Percentiles rank a stretch among this genome's conserved stretches.
Conservation (phyloP, 2,888 invertebrate species). For the Ennomos erosarius region DNA sequence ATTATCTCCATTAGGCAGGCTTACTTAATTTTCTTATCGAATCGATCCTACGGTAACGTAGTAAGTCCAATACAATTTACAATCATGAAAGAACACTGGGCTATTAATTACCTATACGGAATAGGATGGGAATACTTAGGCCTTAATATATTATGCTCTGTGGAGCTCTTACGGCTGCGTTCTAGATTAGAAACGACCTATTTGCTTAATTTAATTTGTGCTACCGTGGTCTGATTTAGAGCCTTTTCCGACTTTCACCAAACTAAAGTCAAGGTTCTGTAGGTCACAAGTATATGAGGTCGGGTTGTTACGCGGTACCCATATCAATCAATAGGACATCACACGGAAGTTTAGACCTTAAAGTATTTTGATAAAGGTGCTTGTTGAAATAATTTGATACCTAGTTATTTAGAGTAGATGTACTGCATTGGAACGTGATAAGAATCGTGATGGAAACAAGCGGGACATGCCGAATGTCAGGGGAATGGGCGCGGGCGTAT, state of each 20-base stretch:
- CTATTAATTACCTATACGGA: too few species aligned
- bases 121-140: too few species aligned
- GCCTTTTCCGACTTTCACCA: constrained; percentile 71
- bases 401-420: constrained; percentile 46
- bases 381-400: constrained; percentile 32
- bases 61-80: too few species aligned
- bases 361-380: constrained; percentile 33
- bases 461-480: constrained; percentile 42
- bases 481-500: not conserved
- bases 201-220: constrained; percentile 25
- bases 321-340: constrained; percentile 64
- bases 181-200: constrained; percentile 21
- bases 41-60: too few species aligned
- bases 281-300: constrained; percentile 75
- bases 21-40: too few species aligned
- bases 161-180: too few species aligned
- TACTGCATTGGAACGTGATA: constrained; percentile 63
- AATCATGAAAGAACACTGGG: too few species aligned
- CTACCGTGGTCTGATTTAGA: constrained; percentile 45
- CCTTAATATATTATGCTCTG: too few species aligned
- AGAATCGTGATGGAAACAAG: constrained; percentile 50
- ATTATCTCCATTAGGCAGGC: too few species aligned
- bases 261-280: constrained; percentile 71
- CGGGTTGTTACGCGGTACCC: constrained; percentile 51
- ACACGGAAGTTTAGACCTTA: constrained; percentile 49